These are phyloP conservation scores for Chloroceryle amazona DNA, from an alignment of 2,797 vertebrate genomes.

Conservation along the genomic window DNA sequence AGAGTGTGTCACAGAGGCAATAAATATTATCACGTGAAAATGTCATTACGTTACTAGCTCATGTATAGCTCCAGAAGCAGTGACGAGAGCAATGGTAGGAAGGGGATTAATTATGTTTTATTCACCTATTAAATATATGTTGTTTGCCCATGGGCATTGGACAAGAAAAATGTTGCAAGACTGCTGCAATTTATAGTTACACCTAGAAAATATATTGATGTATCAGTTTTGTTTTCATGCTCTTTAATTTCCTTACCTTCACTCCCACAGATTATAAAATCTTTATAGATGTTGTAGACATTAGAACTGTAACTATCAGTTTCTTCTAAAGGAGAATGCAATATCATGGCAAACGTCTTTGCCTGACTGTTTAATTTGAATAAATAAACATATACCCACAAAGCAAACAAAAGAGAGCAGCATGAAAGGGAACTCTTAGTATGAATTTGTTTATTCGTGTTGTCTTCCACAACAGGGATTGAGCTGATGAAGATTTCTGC, in stretches of 20 bases:
- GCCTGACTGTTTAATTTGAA: not conserved
- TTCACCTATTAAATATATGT: slow-evolving; percentile 1
- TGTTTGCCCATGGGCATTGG: not conserved
- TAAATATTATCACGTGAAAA: not conserved
- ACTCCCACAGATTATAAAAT: slow-evolving; percentile 47
- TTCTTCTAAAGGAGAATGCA: slow-evolving; percentile 20
- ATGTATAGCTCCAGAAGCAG: not conserved
- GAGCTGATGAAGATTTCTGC: not conserved
- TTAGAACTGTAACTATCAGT: slow-evolving; percentile 30
- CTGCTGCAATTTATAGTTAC: slow-evolving; percentile 13
- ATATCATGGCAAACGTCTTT: not conserved
- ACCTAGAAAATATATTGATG: slow-evolving; percentile 22
- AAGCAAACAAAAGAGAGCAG: not conserved
- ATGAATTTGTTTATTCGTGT: not conserved
- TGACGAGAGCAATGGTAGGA: not conserved
- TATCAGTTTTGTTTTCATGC: slow-evolving; percentile 42
- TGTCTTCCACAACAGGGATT: not conserved
- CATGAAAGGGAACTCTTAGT: not conserved
- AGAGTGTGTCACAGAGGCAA: not conserved
- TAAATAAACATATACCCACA: slow-evolving; percentile 9
- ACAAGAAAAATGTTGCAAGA: slow-evolving; percentile 4
- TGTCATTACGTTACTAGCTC: not conserved
- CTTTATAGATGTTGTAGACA: slow-evolving; percentile 43
- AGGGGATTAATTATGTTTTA: slow-evolving; percentile 10
- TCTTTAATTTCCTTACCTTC: slow-evolving; percentile 52